Evolutionary conservation across 2,797 vertebrate species (phyloP).

Genomic region (Acrossocheilus wenchowensis): DNA sequence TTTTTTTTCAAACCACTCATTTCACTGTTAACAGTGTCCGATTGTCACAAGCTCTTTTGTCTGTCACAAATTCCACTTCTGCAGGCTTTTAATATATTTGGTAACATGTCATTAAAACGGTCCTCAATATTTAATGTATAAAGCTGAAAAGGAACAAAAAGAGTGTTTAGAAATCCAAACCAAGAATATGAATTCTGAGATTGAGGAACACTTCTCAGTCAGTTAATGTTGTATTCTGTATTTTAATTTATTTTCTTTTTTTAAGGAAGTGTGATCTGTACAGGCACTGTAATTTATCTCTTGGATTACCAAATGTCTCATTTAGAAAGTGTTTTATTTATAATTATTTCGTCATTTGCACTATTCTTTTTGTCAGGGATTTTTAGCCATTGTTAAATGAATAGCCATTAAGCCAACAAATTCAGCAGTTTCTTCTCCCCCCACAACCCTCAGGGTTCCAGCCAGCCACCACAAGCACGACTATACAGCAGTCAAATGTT

Average conservation of each 20-base stretch:
- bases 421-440: neutral
- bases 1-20: neutral
- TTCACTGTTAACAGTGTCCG: neutral
- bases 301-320: slow-evolving; percentile 33
- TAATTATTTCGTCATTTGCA: slow-evolving; percentile 44
- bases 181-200: neutral
- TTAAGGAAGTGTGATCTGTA: neutral
- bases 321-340: slow-evolving; percentile 30
- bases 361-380: slow-evolving; percentile 47
- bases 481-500: slow-evolving; percentile 26
- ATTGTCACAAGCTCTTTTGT: neutral
- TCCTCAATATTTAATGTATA: neutral
- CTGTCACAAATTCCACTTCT: neutral
- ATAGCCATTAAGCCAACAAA: slow-evolving; percentile 30
- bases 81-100: neutral
- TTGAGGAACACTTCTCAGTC: slow-evolving; percentile 1
- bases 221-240: slow-evolving; percentile 22
- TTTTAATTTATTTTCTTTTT: slow-evolving; percentile 50
- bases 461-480: neutral
- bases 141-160: neutral
- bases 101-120: neutral
- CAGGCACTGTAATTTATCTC: neutral
- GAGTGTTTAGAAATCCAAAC: neutral
- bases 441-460: slow-evolving; percentile 42
- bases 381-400: slow-evolving; percentile 37